A percentile compares a stretch with the other conserved stretches of the same genome.
Conservation (phyloP, 2,888 invertebrate genomes). For the Slavum lentiscoides region DNA sequence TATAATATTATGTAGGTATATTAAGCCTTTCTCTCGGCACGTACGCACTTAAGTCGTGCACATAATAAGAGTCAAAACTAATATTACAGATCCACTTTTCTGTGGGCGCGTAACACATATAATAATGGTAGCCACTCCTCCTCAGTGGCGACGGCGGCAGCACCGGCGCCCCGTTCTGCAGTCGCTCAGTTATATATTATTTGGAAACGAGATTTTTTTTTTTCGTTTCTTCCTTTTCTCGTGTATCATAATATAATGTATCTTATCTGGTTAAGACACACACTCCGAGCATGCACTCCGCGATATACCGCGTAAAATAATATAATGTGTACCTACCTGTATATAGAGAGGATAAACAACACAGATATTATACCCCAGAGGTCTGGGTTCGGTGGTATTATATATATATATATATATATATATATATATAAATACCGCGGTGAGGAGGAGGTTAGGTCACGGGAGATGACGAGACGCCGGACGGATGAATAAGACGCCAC, state of each 20-base stretch:
- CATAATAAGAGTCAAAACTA: neutral
- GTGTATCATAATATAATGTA: no score
- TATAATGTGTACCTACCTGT: neutral
- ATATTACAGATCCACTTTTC: constrained; percentile 9
- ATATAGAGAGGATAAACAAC: constrained; percentile 43
- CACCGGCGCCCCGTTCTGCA: constrained; percentile 23
- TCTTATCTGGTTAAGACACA: no score
- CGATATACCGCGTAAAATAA: no score
- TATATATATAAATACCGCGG: neutral
- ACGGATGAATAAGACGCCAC: constrained; percentile 50
- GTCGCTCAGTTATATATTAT: constrained; percentile 10
- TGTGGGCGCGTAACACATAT: neutral
- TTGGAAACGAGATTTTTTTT: constrained; percentile 9
- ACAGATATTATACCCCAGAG: constrained; percentile 30
- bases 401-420: neutral
- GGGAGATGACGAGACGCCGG: constrained; percentile 1
- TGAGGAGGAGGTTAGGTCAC: neutral
- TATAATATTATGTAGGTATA: no score
- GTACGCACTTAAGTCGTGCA: neutral
- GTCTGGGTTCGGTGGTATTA: neutral
- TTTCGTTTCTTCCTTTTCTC: neutral
- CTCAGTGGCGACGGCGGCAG: neutral
- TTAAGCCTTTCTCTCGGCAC: neutral
- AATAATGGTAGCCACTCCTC: constrained; percentile 9
- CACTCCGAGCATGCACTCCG: no score